These are phyloP conservation scores for Periophthalmodon schlosseri DNA, from an alignment of 2,113 vertebrate genomes.

Conservation along the genomic window DNA sequence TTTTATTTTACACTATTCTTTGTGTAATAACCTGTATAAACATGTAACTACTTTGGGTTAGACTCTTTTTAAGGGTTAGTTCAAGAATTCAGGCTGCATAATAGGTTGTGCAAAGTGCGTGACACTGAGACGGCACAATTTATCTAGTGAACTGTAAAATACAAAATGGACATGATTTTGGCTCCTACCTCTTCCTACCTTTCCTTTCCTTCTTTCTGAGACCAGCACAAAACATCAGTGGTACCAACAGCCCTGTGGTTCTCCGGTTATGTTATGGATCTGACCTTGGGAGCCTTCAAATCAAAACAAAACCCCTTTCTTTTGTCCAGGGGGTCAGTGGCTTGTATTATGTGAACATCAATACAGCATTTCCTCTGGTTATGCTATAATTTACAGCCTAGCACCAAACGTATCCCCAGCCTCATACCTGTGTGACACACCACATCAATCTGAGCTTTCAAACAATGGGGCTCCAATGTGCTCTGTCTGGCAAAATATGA, in stretches of 20 bases:
- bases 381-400: slow-evolving; percentile 17
- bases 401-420: slow-evolving; percentile 18
- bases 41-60: too few relatives aligned
- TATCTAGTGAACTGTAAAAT: too few relatives aligned
- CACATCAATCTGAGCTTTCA: slow-evolving; percentile 42
- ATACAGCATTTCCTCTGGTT: slow-evolving; percentile 34
- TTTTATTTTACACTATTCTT: too few relatives aligned
- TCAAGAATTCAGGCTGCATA: too few relatives aligned
- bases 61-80: too few relatives aligned
- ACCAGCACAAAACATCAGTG: not conserved
- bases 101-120: too few relatives aligned
- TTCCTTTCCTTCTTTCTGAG: not conserved
- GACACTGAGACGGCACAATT: too few relatives aligned
- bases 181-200: not conserved
- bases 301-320: slow-evolving; percentile 16
- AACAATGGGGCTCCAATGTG: not conserved
- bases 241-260: not conserved
- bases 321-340: slow-evolving; percentile 17
- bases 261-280: not conserved
- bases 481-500: not conserved
- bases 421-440: slow-evolving; percentile 37
- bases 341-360: slow-evolving; percentile 39
- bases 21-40: too few relatives aligned
- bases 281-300: slow-evolving; percentile 10
- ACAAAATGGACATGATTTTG: too few relatives aligned